Evolutionary conservation across 1,140 invertebrate species (phyloP).

Genomic region (Saccostrea echinata): DNA sequence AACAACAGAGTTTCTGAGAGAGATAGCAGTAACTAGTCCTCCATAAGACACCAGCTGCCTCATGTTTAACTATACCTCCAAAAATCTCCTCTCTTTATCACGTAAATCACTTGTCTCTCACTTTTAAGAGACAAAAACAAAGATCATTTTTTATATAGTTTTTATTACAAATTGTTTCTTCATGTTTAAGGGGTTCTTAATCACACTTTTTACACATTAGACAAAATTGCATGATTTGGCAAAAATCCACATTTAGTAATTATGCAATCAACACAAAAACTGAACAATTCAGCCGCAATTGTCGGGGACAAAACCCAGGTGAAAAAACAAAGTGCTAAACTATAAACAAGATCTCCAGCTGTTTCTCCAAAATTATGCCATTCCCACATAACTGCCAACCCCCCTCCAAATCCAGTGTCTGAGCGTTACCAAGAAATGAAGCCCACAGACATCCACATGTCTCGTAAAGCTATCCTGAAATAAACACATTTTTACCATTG

Average conservation of each 20-base stretch:
- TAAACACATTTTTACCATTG: neutral
- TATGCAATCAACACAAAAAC: neutral
- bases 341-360: constrained; percentile 20
- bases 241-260: neutral
- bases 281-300: neutral
- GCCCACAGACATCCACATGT: neutral
- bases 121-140: neutral
- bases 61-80: too few relatives aligned
- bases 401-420: neutral
- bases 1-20: too few relatives aligned
- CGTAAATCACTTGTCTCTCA: neutral
- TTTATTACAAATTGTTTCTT: neutral
- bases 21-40: too few relatives aligned
- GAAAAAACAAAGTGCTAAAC: constrained; percentile 26
- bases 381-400: constrained; percentile 27
- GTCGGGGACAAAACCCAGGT: constrained; percentile 18
- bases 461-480: neutral
- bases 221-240: neutral
- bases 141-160: neutral
- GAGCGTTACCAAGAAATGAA: neutral
- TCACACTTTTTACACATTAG: neutral
- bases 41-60: too few relatives aligned
- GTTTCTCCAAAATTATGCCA: neutral
- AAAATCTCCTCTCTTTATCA: too few relatives aligned
- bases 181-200: neutral